These are phyloP conservation scores for Drosophila truncata DNA, from an alignment of 1,140 invertebrate genomes.

Conservation along the genomic window DNA sequence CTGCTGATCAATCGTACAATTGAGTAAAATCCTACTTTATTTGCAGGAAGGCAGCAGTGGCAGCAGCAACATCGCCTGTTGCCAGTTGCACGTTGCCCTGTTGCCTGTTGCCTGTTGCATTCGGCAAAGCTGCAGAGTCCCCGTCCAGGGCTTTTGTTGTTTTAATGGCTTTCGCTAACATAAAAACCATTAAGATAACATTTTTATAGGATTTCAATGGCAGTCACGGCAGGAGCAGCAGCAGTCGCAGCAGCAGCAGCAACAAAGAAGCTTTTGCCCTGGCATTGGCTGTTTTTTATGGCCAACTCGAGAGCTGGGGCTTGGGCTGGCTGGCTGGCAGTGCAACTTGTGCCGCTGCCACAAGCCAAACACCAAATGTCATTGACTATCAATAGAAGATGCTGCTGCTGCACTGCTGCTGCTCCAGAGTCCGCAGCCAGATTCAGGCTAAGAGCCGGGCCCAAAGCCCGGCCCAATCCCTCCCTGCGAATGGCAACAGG, in stretches of 20 bases:
- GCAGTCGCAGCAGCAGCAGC: constrained; percentile 53
- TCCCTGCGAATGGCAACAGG: constrained; percentile 42
- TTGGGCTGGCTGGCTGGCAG: constrained; percentile 6
- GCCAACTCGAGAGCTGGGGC: constrained; percentile 37
- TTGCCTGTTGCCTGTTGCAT: constrained; percentile 48
- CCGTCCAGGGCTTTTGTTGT: constrained; percentile 72
- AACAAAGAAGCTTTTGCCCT: constrained; percentile 75
- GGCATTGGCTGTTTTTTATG: constrained; percentile 70
- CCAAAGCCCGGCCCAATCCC: constrained; percentile 31
- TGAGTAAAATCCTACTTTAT: constrained; percentile 83
- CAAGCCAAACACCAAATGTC: constrained; percentile 81
- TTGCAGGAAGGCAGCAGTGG: constrained; percentile 69
- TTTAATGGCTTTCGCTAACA: constrained; percentile 85
- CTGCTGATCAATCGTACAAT: constrained; percentile 83
- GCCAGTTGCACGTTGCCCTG: constrained; percentile 31
- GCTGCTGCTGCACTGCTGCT: constrained; percentile 49
- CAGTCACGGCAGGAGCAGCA: constrained; percentile 71
- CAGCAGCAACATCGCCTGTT: constrained; percentile 55
- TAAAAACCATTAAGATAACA: constrained; percentile 85
- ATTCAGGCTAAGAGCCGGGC: constrained; percentile 31
- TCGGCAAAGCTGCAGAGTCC: constrained; percentile 45
- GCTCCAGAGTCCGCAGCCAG: constrained; percentile 56
- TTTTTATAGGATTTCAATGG: constrained; percentile 85
- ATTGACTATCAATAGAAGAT: constrained; percentile 84
- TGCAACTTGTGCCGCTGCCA: constrained; percentile 60